Percentiles rank a stretch among this genome's conserved stretches.
Conservation (phyloP, 2,888 invertebrate species). For the Campoplex nolae region DNA sequence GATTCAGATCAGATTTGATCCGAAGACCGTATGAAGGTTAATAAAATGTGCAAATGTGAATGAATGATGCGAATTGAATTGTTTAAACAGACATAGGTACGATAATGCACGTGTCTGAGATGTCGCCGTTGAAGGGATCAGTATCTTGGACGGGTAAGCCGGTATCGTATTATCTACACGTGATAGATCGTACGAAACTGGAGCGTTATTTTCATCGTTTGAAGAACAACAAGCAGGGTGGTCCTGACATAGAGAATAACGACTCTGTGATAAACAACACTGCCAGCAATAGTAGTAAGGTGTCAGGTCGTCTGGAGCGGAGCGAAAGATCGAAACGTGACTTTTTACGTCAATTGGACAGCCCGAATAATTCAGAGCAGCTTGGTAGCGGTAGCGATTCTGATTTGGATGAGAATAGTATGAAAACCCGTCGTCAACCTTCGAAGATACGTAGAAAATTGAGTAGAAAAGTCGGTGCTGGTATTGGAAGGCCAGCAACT, state of each 20-base stretch:
- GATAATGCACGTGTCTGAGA: conserved; percentile 99
- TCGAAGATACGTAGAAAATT: conserved; percentile 82
- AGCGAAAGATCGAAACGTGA: conserved; percentile 86
- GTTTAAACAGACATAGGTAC: conserved; percentile 93
- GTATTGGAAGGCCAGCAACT: conserved; percentile 77
- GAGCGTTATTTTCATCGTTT: conserved; percentile 98
- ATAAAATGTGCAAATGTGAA: background rate
- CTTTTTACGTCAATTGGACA: conserved; percentile 85
- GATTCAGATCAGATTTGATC: too few species aligned
- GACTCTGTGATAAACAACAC: conserved; percentile 85
- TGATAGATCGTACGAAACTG: conserved; percentile 98
- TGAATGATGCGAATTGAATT: background rate
- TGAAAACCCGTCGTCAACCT: conserved; percentile 79
- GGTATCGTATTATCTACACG: conserved; percentile 99
- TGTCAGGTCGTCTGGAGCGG: conserved; percentile 79
- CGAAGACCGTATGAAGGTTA: too few species aligned
- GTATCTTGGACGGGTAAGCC: conserved; percentile 99
- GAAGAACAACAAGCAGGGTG: conserved; percentile 88
- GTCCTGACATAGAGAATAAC: conserved; percentile 80
- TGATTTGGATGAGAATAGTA: conserved; percentile 78
- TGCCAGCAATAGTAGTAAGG: conserved; percentile 83
- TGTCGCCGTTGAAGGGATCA: conserved; percentile 97
- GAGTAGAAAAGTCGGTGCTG: conserved; percentile 76
- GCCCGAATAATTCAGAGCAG: conserved; percentile 83
- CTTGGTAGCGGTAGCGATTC: conserved; percentile 82